Conservation (phyloP, 2,113 vertebrate genomes). For the Leucosticte australis region DNA sequence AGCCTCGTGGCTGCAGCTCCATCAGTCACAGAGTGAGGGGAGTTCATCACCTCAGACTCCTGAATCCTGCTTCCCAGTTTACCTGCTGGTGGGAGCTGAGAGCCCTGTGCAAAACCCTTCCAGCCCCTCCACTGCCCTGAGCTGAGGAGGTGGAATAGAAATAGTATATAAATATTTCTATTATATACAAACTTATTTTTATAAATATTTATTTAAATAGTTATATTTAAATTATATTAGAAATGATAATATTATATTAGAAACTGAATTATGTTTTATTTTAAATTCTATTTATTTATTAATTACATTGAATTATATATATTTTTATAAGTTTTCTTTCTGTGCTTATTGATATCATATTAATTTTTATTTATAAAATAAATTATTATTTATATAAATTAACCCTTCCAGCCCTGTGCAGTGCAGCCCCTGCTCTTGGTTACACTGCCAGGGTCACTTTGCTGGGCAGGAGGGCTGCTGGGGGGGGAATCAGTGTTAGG, state of each 20-base stretch:
- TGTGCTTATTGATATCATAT: background rate
- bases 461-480: background rate
- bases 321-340: too few species aligned
- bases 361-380: background rate
- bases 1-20: background rate
- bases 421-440: background rate
- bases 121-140: background rate
- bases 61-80: background rate
- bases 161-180: background rate
- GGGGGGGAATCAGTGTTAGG: background rate
- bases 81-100: background rate
- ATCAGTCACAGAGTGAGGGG: rapidly evolving
- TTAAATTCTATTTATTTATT: background rate
- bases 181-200: background rate
- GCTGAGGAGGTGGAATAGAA: background rate
- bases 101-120: background rate
- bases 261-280: background rate
- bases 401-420: background rate
- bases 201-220: background rate
- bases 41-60: background rate
- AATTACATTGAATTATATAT: too few species aligned
- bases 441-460: background rate
- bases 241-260: background rate
- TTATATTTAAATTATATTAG: background rate
- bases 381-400: background rate